Conservation (phyloP, 2,888 invertebrate species). For the Dasypogon diadema region DNA sequence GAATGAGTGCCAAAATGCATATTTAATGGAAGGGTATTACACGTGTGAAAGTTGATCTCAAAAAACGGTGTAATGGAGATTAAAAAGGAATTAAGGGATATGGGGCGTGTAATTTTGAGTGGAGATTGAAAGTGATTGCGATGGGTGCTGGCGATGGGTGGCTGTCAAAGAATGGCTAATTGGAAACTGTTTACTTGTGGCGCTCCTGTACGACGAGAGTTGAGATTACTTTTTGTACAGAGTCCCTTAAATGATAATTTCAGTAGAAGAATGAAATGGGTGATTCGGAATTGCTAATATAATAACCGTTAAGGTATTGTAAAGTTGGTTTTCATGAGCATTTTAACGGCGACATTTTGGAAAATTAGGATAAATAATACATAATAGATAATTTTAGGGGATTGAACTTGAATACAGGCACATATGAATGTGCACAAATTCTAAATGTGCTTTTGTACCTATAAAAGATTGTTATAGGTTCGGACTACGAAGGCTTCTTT, state of each 20-base stretch:
- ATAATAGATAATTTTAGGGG: too few species aligned
- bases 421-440: too few species aligned
- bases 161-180: slow-evolving; percentile 25
- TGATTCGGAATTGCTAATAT: slow-evolving; percentile 1
- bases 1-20: slow-evolving; percentile 40
- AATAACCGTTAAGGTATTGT: not conserved
- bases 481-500: too few species aligned
- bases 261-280: not conserved
- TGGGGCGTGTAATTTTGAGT: slow-evolving; percentile 50
- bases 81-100: slow-evolving; percentile 48
- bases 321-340: not conserved
- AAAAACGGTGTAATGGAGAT: slow-evolving; percentile 44
- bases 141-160: not conserved
- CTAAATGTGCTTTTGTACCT: too few species aligned
- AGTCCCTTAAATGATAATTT: slow-evolving; percentile 12
- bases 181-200: slow-evolving; percentile 24
- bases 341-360: too few species aligned
- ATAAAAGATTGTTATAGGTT: too few species aligned
- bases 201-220: not conserved
- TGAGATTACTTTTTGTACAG: slow-evolving; percentile 31
- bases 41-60: slow-evolving; percentile 45
- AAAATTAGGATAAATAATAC: too few species aligned
- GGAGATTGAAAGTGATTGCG: slow-evolving; percentile 46
- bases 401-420: too few species aligned
- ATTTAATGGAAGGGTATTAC: slow-evolving; percentile 51